These are phyloP conservation scores for Ectemnius cavifrons DNA, from an alignment of 2,888 invertebrate genomes.

Conservation along the genomic window DNA sequence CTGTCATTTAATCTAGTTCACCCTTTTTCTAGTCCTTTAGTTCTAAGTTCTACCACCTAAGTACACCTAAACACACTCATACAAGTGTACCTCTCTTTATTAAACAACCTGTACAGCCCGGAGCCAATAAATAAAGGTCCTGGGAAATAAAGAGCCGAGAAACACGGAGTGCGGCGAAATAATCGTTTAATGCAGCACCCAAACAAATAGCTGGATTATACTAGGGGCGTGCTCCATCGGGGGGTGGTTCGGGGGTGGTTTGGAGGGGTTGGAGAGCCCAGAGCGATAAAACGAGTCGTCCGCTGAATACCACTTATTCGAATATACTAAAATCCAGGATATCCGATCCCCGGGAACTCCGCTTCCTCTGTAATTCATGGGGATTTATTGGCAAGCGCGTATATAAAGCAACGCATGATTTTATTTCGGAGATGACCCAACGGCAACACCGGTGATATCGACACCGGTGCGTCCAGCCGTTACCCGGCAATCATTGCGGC, in stretches of 20 bases:
- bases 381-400: conserved; percentile 22
- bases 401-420: background rate
- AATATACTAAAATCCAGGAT: conserved; percentile 34
- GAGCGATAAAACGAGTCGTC: conserved; percentile 28
- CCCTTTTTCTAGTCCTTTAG: conserved; percentile 39
- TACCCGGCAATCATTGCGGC: too few species aligned
- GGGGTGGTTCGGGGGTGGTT: too few species aligned
- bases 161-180: conserved; percentile 9
- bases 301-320: conserved; percentile 29
- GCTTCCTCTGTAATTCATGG: conserved; percentile 26
- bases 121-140: too few species aligned
- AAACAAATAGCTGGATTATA: conserved; percentile 33
- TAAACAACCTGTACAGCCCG: background rate
- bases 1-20: conserved; percentile 26
- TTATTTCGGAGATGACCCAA: background rate
- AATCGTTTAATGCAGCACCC: conserved; percentile 29
- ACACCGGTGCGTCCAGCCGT: background rate
- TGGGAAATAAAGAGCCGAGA: too few species aligned
- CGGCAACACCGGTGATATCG: background rate
- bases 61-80: background rate
- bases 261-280: background rate
- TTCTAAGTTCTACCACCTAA: conserved; percentile 23
- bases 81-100: background rate
- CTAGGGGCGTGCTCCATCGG: background rate
- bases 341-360: conserved; percentile 23